phyloP scores from a whole-genome alignment of 2,888 invertebrate genomes.

The Siphonodentalium dalli region DNA sequence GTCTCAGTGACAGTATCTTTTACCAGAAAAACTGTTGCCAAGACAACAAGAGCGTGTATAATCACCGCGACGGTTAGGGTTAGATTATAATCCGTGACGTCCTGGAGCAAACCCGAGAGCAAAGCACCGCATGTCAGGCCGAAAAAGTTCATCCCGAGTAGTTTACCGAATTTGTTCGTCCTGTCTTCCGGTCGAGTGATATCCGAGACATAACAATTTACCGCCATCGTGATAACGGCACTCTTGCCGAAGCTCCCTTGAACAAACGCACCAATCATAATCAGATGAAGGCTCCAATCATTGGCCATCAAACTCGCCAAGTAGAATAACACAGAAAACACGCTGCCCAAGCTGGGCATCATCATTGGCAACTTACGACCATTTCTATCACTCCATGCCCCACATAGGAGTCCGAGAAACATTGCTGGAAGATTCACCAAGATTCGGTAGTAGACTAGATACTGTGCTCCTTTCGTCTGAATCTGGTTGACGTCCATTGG shows the following conservation, averaged over 20 bases:
- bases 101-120: slow-evolving; percentile 51
- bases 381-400: slow-evolving; percentile 62
- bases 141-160: slow-evolving; percentile 63
- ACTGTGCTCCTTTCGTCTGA: slow-evolving; percentile 50
- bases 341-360: slow-evolving; percentile 58
- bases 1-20: slow-evolving; percentile 39
- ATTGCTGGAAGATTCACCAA: slow-evolving; percentile 62
- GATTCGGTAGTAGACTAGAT: slow-evolving; percentile 58
- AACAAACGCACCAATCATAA: slow-evolving; percentile 53
- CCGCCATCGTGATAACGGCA: slow-evolving; percentile 64
- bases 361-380: slow-evolving; percentile 62
- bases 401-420: slow-evolving; percentile 61
- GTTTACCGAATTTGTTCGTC: slow-evolving; percentile 54
- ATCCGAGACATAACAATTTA: slow-evolving; percentile 63
- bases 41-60: slow-evolving; percentile 47
- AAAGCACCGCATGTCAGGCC: slow-evolving; percentile 61
- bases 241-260: slow-evolving; percentile 63
- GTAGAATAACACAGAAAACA: slow-evolving; percentile 56
- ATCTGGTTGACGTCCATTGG: slow-evolving; percentile 44
- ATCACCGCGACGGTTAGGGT: slow-evolving; percentile 50
- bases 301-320: slow-evolving; percentile 41
- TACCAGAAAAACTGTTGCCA: slow-evolving; percentile 47
- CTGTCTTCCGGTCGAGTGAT: slow-evolving; percentile 51
- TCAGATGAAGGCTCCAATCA: slow-evolving; percentile 39
- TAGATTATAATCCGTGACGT: slow-evolving; percentile 39